Percentiles rank a stretch among this genome's conserved stretches.
Evolutionary conservation across 2,113 vertebrate species (phyloP).

Genomic region (Gallinago paraguaiae): DNA sequence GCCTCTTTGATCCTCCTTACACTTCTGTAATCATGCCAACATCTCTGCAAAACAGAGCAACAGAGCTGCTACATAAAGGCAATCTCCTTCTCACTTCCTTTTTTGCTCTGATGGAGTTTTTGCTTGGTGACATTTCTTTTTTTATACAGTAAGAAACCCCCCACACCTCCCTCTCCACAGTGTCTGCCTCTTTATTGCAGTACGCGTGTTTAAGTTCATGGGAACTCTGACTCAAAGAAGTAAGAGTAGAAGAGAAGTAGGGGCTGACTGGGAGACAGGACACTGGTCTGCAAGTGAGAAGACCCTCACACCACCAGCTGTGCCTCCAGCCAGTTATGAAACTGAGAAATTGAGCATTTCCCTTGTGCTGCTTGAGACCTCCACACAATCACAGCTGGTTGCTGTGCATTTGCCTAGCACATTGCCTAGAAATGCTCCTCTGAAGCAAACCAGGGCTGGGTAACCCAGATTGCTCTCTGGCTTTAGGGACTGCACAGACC

Average conservation of each 20-base stretch:
- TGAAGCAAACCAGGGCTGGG: neutral
- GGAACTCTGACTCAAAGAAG: neutral
- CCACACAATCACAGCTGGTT: neutral
- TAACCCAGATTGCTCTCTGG: neutral
- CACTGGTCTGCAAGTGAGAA: neutral
- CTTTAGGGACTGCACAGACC: neutral
- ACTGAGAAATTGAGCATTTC: neutral
- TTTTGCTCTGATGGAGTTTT: neutral
- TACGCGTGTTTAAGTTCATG: neutral
- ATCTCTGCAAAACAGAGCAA: conserved; percentile 37
- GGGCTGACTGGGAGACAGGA: neutral
- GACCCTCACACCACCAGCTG: neutral
- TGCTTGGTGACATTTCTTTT: neutral
- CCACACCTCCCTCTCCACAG: neutral
- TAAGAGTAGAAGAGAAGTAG: neutral
- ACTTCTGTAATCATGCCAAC: conserved; percentile 38
- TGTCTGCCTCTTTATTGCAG: neutral
- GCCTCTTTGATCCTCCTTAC: conserved; percentile 54
- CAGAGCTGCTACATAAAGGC: conserved; percentile 9
- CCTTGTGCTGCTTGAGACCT: neutral
- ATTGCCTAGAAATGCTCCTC: neutral
- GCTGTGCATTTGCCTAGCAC: neutral
- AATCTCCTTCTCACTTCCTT: neutral
- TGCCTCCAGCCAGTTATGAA: neutral
- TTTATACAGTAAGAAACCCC: neutral